phyloP scores from a whole-genome alignment of 1,140 invertebrate genomes.

The Philaenus spumarius region DNA sequence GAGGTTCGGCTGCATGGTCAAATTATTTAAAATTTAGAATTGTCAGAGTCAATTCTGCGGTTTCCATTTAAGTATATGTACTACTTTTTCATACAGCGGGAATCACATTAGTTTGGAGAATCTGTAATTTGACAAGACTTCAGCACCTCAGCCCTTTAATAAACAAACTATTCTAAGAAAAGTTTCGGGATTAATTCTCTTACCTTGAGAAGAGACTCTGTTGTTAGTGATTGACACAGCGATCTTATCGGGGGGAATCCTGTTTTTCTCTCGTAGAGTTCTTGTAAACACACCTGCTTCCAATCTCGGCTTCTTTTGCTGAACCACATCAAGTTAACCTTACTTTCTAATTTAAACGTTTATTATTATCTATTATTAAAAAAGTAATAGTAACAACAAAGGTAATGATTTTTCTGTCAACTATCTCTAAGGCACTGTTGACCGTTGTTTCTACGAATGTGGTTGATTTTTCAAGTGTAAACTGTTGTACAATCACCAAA shows the following conservation, averaged over 20 bases:
- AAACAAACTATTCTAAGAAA: not conserved
- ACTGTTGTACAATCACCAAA: too few species aligned
- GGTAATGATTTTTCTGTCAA: too few species aligned
- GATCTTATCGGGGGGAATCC: slow-evolving; percentile 7
- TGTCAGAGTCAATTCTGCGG: not conserved
- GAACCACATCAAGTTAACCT: too few species aligned
- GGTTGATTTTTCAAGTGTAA: too few species aligned
- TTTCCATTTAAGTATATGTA: not conserved
- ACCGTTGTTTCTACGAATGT: too few species aligned
- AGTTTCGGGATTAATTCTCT: not conserved
- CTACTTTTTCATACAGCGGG: not conserved
- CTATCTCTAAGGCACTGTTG: too few species aligned
- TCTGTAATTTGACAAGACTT: not conserved
- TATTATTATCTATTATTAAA: too few species aligned
- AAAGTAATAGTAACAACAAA: too few species aligned
- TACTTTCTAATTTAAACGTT: too few species aligned
- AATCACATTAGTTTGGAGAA: not conserved
- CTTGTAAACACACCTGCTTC: not conserved
- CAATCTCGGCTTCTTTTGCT: too few species aligned
- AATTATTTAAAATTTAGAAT: too few species aligned
- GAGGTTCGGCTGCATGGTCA: too few species aligned
- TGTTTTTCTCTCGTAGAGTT: not conserved
- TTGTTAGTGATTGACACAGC: not conserved
- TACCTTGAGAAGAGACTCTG: not conserved
- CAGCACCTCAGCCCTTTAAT: not conserved